Evolutionary conservation across 2,797 vertebrate species (phyloP).

Genomic region (Enoplosus armatus): DNA sequence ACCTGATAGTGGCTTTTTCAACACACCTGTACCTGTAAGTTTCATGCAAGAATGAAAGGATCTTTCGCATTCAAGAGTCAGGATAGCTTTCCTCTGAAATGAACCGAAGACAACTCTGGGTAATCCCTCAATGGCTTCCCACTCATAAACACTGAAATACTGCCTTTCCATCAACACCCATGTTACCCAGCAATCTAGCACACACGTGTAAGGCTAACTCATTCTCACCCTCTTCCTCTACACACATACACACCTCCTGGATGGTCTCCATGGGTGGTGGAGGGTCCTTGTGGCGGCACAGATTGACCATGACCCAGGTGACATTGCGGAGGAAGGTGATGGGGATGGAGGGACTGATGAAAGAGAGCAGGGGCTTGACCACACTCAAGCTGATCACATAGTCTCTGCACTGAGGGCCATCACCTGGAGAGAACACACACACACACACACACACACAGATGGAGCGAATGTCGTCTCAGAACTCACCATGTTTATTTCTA

Average conservation of each 20-base stretch:
- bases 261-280: conserved; percentile 99
- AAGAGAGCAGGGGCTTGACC: conserved; percentile 97
- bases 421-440: conserved; percentile 85
- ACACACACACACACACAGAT: neutral
- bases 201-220: neutral
- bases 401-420: conserved; percentile 98
- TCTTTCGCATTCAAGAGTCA: neutral
- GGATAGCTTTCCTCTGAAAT: neutral
- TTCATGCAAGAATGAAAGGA: neutral
- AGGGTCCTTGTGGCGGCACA: conserved; percentile 99
- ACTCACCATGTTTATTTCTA: neutral
- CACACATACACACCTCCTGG: conserved; percentile 88
- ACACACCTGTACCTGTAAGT: no score
- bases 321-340: conserved; percentile 99
- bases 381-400: conserved; percentile 98
- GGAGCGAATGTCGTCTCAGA: neutral
- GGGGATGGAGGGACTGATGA: conserved; percentile 99
- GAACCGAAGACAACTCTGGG: neutral
- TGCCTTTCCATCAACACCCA: neutral
- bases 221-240: neutral
- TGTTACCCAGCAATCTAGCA: neutral
- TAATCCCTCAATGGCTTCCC: neutral
- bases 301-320: conserved; percentile 99
- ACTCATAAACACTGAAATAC: neutral
- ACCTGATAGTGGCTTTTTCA: neutral